Percentiles rank a stretch among this genome's conserved stretches.
Evolutionary conservation across 2,113 vertebrate genomes (phyloP).

Genomic region (Fukomys damarensis): DNA sequence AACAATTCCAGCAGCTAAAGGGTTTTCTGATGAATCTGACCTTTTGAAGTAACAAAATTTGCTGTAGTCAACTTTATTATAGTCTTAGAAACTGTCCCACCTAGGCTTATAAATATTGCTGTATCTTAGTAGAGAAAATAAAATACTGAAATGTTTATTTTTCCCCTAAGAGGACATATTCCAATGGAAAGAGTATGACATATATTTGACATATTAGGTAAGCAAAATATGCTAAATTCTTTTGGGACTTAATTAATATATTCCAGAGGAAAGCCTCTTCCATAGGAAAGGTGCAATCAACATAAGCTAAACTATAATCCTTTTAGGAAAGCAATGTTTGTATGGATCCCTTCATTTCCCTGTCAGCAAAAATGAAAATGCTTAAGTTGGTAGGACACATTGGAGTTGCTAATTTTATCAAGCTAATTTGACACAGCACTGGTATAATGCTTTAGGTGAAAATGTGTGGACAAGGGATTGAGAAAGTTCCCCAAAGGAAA

Average conservation of each 20-base stretch:
- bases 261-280: not conserved
- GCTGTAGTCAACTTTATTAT: not conserved
- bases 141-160: not conserved
- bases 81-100: not conserved
- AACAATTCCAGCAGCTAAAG: constrained; percentile 1
- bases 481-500: not conserved
- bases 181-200: not conserved
- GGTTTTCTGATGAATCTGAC: constrained; percentile 22
- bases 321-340: not conserved
- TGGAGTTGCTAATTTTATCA: constrained; percentile 10
- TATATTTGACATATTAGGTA: not conserved
- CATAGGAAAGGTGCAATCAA: not conserved
- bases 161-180: not conserved
- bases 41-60: constrained; percentile 54
- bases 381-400: not conserved
- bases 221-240: constrained; percentile 21
- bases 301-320: not conserved
- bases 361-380: constrained; percentile 18
- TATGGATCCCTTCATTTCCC: not conserved
- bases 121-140: constrained; percentile 15
- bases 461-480: not conserved
- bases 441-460: not conserved
- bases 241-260: constrained; percentile 25
- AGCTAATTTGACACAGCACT: not conserved
- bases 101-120: not conserved